Conservation (phyloP, 2,113 vertebrate species). For the Euleptes europaea region DNA sequence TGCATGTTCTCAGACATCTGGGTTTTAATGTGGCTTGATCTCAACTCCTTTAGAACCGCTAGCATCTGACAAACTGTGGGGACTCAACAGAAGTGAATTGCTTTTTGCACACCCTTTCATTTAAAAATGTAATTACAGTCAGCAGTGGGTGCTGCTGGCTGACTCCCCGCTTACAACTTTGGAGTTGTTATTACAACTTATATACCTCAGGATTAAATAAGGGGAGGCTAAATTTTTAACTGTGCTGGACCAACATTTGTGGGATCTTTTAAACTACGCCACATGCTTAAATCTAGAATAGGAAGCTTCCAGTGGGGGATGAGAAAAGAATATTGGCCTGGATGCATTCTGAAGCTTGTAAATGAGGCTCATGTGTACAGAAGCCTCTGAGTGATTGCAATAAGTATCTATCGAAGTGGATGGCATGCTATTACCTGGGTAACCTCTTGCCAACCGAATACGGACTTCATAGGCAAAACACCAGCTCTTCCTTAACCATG, state of each 20-base stretch:
- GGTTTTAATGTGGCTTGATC: conserved; percentile 23
- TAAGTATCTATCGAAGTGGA: too few species aligned
- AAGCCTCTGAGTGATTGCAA: too few species aligned
- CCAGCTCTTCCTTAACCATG: too few species aligned
- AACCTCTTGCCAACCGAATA: not conserved
- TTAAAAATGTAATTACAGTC: conserved; percentile 50
- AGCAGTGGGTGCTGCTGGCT: conserved; percentile 42
- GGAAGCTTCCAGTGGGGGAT: too few species aligned
- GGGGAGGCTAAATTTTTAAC: not conserved
- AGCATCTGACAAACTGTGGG: conserved; percentile 41
- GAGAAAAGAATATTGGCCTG: too few species aligned
- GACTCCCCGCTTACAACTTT: not conserved
- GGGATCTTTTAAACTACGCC: too few species aligned
- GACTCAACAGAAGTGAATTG: conserved; percentile 37
- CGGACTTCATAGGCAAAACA: not conserved
- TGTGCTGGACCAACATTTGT: not conserved
- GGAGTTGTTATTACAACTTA: not conserved
- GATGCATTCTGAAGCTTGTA: too few species aligned
- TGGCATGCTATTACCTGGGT: not conserved
- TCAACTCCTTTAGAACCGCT: conserved; percentile 3
- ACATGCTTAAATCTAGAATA: too few species aligned
- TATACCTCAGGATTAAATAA: not conserved
- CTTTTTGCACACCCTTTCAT: conserved; percentile 41
- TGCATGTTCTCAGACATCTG: conserved; percentile 41
- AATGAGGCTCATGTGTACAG: too few species aligned